Evolutionary conservation across 2,113 vertebrate genomes (phyloP).

Genomic region (Mandrillus leucophaeus): DNA sequence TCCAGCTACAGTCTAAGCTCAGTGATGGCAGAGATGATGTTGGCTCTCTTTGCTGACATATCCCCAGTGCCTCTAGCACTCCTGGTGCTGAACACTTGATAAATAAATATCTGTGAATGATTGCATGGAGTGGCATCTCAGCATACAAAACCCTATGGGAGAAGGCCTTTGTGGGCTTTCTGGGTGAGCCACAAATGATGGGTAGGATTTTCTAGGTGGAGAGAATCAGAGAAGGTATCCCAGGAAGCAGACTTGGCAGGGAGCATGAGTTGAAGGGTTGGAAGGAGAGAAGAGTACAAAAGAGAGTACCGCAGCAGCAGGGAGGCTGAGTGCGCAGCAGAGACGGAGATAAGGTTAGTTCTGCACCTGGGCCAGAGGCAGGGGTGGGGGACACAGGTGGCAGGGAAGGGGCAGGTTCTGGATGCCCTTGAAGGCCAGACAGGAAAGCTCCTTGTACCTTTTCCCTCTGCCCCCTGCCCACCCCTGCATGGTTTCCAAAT

Average conservation of each 20-base stretch:
- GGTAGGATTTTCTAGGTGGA: not conserved
- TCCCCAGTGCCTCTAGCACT: not conserved
- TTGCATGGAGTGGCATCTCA: not conserved
- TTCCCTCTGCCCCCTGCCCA: not conserved
- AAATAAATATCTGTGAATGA: not conserved
- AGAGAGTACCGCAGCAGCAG: not conserved
- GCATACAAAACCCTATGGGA: not conserved
- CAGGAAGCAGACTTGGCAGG: not conserved
- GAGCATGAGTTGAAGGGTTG: not conserved
- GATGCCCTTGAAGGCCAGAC: not conserved
- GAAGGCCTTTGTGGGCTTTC: not conserved
- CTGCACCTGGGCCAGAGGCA: not conserved
- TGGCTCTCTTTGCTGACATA: not conserved
- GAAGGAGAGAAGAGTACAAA: not conserved
- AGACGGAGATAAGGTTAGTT: not conserved
- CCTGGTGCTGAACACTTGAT: not conserved
- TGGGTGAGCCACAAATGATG: not conserved
- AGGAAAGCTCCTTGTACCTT: not conserved
- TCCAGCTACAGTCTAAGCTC: not conserved
- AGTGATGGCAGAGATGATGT: not conserved
- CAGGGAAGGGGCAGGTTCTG: not conserved
- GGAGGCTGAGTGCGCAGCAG: not conserved
- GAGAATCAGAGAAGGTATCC: not conserved
- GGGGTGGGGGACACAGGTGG: rapidly evolving
- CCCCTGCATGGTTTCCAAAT: not conserved